Base-by-base conservation (phyloP, 2,113 vertebrate genomes). In the Solenodon paradoxus region DNA sequence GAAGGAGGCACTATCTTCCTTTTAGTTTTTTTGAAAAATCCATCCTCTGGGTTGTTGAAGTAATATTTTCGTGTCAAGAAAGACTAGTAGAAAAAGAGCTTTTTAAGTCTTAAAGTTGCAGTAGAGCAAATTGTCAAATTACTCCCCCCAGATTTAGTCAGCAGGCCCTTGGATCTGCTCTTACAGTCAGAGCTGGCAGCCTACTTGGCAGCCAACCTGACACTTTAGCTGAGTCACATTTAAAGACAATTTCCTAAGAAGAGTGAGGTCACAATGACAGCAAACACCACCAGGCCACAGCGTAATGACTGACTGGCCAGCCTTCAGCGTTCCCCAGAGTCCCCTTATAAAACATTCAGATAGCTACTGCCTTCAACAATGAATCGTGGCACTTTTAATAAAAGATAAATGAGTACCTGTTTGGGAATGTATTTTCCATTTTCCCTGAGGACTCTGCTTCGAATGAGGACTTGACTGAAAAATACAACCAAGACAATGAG, bases 11-110 rank as follows among this genome's bases (percentile, higher is more conserved):
- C 99, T 49, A 99, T 99, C 98, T 99, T 99, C 98, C 99, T 99
- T 98, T 99, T 99, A 1, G 99, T 99, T 98, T 99, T 99, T 98
- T 99, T 99, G 98, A 99, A 99, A 98, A 99, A 99, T 95, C 99
- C 99, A 98, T 99, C 99, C 95, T 99, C 99, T 88, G 99, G 99
- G 96, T 99, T 99, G 98, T 99, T 99, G 98, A 99, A 99, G 98
- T 99, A 99, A 94, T 99, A 99, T 96, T 99, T 99, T 97, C 99
- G 98, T 97, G 99, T 99, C 97, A 99, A 98, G 97, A 99, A 99
- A 35, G 99, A 99, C 99, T 99, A 97, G 83, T 96, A 98, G 89
- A 51, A 92, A 72, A 94, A 55, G 16, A 92, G 7, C 61, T 81
- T 93, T 93, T 94, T 69, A 96, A 94, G 79, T 87, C 47, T 79